Evolutionary conservation across 2,888 invertebrate genomes (phyloP).

Genomic region (Lumbricus terrestris): DNA sequence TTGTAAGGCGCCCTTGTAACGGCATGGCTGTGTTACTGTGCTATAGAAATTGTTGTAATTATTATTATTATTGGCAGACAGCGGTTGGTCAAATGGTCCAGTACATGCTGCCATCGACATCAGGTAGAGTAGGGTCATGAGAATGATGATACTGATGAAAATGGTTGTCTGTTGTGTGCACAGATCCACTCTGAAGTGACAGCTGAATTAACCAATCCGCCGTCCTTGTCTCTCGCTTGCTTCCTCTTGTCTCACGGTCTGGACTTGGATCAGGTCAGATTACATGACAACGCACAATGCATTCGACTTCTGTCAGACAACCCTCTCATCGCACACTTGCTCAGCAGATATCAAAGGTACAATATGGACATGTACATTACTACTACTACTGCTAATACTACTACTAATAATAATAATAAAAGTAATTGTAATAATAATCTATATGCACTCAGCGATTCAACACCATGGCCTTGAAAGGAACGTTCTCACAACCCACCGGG

Average conservation of each 20-base stretch:
- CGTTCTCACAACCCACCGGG: too few relatives aligned
- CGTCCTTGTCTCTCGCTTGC: conserved; percentile 18
- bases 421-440: too few relatives aligned
- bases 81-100: too few relatives aligned
- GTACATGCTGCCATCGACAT: background rate
- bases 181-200: conserved; percentile 25
- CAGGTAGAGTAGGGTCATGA: background rate
- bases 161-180: background rate
- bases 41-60: too few relatives aligned
- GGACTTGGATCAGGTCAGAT: background rate
- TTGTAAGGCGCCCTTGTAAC: too few relatives aligned
- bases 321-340: background rate
- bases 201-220: conserved; percentile 13
- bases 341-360: conserved; percentile 13
- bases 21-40: too few relatives aligned
- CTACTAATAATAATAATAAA: too few relatives aligned
- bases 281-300: background rate
- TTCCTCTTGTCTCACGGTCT: conserved; percentile 21
- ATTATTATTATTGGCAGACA: too few relatives aligned
- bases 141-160: background rate
- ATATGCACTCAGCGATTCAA: too few relatives aligned
- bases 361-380: background rate
- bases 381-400: too few relatives aligned
- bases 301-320: background rate
- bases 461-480: too few relatives aligned